A percentile compares a stretch with the other conserved stretches of the same genome.
phyloP scores from a whole-genome alignment of 2,797 vertebrate genomes.

The Sebastes steindachneri region DNA sequence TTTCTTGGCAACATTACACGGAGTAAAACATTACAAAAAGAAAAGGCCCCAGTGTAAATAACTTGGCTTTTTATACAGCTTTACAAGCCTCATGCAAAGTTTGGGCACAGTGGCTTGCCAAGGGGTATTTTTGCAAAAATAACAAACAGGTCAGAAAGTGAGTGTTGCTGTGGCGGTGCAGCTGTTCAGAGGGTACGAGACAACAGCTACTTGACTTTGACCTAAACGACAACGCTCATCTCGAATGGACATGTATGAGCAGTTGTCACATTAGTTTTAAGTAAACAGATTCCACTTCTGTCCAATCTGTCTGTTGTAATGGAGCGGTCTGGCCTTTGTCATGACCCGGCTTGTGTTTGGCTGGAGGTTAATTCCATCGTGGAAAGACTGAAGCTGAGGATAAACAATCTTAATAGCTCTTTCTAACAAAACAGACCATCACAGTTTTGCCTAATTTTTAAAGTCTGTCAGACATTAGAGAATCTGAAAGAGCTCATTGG shows the following conservation, averaged over 20 bases:
- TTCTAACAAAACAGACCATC: constrained; percentile 31
- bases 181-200: background rate
- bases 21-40: constrained; percentile 2
- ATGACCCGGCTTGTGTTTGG: constrained; percentile 60
- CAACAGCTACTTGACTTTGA: constrained; percentile 62
- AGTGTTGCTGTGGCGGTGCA: background rate
- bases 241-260: constrained; percentile 43
- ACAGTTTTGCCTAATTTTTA: constrained; percentile 26
- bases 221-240: constrained; percentile 15
- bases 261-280: constrained; percentile 51
- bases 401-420: constrained; percentile 36
- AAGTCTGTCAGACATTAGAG: constrained; percentile 29
- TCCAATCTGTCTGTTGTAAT: constrained; percentile 44
- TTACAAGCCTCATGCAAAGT: background rate
- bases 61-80: constrained; percentile 19
- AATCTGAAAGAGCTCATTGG: constrained; percentile 25
- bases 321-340: constrained; percentile 67
- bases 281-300: constrained; percentile 56
- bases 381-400: constrained; percentile 28
- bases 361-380: constrained; percentile 46
- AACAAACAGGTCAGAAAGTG: constrained; percentile 11
- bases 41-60: constrained; percentile 28
- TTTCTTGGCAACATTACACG: constrained; percentile 31
- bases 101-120: background rate
- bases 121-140: constrained; percentile 21